Base-by-base conservation (phyloP, 2,113 vertebrate species). In the Melanerpes formicivorus region DNA sequence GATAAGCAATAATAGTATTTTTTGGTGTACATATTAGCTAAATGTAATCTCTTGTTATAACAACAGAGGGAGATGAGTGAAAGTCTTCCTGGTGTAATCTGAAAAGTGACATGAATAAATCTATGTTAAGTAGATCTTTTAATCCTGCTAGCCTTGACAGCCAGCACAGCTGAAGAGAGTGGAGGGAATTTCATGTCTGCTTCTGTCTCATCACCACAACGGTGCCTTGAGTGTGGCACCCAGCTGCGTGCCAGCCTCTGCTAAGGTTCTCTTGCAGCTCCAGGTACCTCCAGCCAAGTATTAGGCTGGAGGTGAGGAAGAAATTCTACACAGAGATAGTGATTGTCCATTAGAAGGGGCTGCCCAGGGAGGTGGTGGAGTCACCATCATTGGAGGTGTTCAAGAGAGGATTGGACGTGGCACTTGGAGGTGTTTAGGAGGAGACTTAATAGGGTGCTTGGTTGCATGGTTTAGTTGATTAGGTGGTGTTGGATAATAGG, bases 91-190 rank as follows among this genome's bases (percentile, higher is more conserved):
- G 70, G 63, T 90, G 50, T 93, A 91, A 89, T 94, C 87, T 91
- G 79, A 95, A 92, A 93, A 96, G 48, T 88, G 91, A 91, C 93
- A 86, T 65, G 77, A 94, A 72, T 96, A 93, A 88, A 93, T 93
- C 80, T 93, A 48, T 76, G 66, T 65, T 91, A 93, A 95, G 71
- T 72, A 86, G 82, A 84, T 90, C 54, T 91, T 96, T 95, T 95
- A 95, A 93, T 96, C 91, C 90, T 86, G 73, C 66, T 86, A 73
- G 80, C 58, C 85, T 90, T 95, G 87, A 93, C 84, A 91, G 87
- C 70, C 4, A 0, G 80, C 66, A 18, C 70, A 86, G 48, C 76
- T 78, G 85, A 84, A 70, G 82, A 65, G 76, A 85, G 76, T 0
- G 0, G 64, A 71, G 46, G 52, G 58, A 80, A 54, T 25, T 71